Percentiles rank a stretch among this genome's conserved stretches.
Conservation (phyloP, 2,888 invertebrate genomes). For the Ophion obscuratus region DNA sequence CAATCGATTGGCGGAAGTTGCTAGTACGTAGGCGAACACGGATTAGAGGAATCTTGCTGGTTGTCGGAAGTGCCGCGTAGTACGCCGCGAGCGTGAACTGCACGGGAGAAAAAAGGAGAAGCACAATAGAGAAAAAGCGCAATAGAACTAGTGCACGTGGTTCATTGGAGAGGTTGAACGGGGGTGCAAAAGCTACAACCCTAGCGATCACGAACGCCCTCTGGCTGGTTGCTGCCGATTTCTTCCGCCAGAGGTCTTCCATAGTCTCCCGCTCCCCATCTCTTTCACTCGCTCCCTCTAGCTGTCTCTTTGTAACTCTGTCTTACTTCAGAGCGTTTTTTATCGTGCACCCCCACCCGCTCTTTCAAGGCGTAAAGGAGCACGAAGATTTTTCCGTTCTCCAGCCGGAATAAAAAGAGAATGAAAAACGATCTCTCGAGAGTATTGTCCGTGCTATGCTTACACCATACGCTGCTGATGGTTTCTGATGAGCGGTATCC, state of each 20-base stretch:
- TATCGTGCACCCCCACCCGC: slow-evolving; percentile 16
- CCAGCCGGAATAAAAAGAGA: slow-evolving; percentile 44
- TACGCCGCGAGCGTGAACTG: slow-evolving; percentile 45
- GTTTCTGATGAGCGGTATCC: slow-evolving; percentile 83
- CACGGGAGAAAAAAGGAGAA: neutral
- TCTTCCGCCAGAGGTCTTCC: slow-evolving; percentile 60
- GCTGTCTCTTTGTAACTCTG: slow-evolving; percentile 35
- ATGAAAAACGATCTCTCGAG: slow-evolving; percentile 54
- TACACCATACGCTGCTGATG: slow-evolving; percentile 73
- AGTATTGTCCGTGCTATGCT: slow-evolving; percentile 65
- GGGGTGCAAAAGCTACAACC: slow-evolving; percentile 51
- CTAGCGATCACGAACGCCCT: slow-evolving; percentile 57
- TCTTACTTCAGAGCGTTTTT: slow-evolving; percentile 27
- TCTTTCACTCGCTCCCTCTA: slow-evolving; percentile 5
- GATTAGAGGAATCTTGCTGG: slow-evolving; percentile 33
- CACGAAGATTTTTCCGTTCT: slow-evolving; percentile 45
- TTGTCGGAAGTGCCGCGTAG: slow-evolving; percentile 58
- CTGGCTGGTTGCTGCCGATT: slow-evolving; percentile 59
- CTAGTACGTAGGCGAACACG: slow-evolving; percentile 44
- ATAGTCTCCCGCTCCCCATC: slow-evolving; percentile 22
- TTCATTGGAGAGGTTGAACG: slow-evolving; percentile 31
- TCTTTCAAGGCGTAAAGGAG: slow-evolving; percentile 28
- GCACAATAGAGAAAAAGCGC: slow-evolving; percentile 7
- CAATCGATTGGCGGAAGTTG: slow-evolving; percentile 65
- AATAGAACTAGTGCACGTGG: slow-evolving; percentile 47